phyloP scores from a whole-genome alignment of 1,140 invertebrate species.

The Prorops nasuta region DNA sequence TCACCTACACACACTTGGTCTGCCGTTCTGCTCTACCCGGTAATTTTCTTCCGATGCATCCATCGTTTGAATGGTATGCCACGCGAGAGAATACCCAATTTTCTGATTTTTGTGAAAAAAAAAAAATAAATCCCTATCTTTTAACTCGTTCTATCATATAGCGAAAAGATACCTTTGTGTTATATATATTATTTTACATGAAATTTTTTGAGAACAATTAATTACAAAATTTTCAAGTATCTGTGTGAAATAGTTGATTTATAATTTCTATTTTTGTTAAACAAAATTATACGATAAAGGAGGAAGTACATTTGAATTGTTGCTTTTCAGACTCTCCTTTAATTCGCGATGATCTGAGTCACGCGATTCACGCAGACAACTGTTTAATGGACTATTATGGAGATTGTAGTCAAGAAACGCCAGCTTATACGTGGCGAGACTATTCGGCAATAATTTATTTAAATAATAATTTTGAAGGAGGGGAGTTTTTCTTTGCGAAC shows the following conservation, averaged over 20 bases:
- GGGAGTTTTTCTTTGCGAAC: slow-evolving; percentile 64
- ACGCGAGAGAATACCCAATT: slow-evolving; percentile 13
- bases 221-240: no score
- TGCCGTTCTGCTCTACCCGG: slow-evolving; percentile 62
- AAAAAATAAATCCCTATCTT: no score
- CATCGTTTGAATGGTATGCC: slow-evolving; percentile 13
- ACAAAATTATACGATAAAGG: no score
- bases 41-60: slow-evolving; percentile 40
- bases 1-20: slow-evolving; percentile 67
- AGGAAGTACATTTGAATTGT: no score
- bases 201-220: no score
- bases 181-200: no score
- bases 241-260: no score
- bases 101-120: no score
- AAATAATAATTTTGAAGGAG: slow-evolving; percentile 64
- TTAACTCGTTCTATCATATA: no score
- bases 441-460: slow-evolving; percentile 68
- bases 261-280: no score
- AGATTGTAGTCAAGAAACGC: slow-evolving; percentile 54
- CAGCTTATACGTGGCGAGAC: slow-evolving; percentile 64
- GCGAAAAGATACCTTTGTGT: no score
- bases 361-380: slow-evolving; percentile 68
- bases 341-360: slow-evolving; percentile 61
- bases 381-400: slow-evolving; percentile 55
- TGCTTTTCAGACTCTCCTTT: slow-evolving; percentile 51